Percentiles rank a stretch among this genome's conserved stretches.
Evolutionary conservation across 2,888 invertebrate species (phyloP).

Genomic region (Aphidius colemani): DNA sequence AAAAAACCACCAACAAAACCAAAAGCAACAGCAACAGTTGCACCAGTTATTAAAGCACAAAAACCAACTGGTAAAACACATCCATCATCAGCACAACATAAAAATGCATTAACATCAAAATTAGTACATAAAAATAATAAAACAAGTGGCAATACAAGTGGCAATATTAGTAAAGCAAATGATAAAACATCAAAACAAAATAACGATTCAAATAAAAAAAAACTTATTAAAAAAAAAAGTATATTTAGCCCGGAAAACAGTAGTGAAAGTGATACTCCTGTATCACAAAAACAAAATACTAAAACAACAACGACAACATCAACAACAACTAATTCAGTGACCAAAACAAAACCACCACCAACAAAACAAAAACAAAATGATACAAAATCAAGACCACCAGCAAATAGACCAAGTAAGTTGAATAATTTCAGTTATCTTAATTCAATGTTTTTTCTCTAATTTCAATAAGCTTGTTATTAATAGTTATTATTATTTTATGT

Average conservation of each 20-base stretch:
- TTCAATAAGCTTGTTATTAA: slow-evolving; percentile 7
- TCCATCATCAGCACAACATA: slow-evolving; percentile 43
- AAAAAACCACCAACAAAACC: slow-evolving; percentile 67
- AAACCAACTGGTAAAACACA: slow-evolving; percentile 60
- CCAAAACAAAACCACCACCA: slow-evolving; percentile 51
- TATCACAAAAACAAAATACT: slow-evolving; percentile 58
- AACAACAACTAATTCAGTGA: slow-evolving; percentile 46
- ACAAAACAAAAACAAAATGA: slow-evolving; percentile 45
- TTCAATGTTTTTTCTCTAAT: too few species aligned
- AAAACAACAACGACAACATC: slow-evolving; percentile 48
- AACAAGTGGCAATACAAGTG: slow-evolving; percentile 41
- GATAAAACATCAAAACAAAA: slow-evolving; percentile 37
- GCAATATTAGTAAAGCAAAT: slow-evolving; percentile 25
- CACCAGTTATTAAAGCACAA: slow-evolving; percentile 63
- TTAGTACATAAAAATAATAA: slow-evolving; percentile 49
- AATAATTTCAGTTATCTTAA: slow-evolving; percentile 6
- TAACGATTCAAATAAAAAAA: slow-evolving; percentile 38
- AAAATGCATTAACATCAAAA: slow-evolving; percentile 49
- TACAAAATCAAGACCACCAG: slow-evolving; percentile 61
- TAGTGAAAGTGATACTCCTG: slow-evolving; percentile 66
- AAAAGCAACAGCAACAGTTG: slow-evolving; percentile 68
- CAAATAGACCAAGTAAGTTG: slow-evolving; percentile 56
- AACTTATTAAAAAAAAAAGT: slow-evolving; percentile 70
- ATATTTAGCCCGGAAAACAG: slow-evolving; percentile 83
- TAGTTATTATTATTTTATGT: neutral